Evolutionary conservation across 2,888 invertebrate species (phyloP).

Genomic region (Iselma pallidipennis): DNA sequence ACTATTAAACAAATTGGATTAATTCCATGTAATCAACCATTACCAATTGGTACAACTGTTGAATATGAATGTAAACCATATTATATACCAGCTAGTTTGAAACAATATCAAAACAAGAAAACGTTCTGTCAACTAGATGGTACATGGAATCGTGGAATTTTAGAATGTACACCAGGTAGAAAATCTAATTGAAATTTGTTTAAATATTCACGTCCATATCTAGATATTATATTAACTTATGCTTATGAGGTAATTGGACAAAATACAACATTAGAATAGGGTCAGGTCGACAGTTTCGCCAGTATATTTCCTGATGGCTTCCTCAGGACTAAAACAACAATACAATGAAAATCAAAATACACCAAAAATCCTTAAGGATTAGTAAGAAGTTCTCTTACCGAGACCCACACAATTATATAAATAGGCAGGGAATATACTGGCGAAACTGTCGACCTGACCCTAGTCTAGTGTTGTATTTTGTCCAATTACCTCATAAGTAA

Average conservation of each 20-base stretch:
- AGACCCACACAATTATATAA: too few relatives aligned
- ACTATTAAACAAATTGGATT: slow-evolving; percentile 43
- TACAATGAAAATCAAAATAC: too few relatives aligned
- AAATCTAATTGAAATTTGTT: too few relatives aligned
- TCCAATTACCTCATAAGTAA: not conserved
- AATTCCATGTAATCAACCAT: slow-evolving; percentile 45
- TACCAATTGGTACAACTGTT: slow-evolving; percentile 48
- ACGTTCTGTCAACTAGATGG: slow-evolving; percentile 53
- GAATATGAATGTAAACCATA: slow-evolving; percentile 49
- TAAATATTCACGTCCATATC: not conserved
- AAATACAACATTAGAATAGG: slow-evolving; percentile 3
- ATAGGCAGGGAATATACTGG: too few relatives aligned
- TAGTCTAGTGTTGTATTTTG: slow-evolving; percentile 1
- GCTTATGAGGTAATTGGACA: not conserved
- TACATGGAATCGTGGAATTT: slow-evolving; percentile 51
- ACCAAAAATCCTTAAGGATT: too few relatives aligned
- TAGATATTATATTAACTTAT: slow-evolving; percentile 17
- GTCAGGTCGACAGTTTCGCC: too few relatives aligned
- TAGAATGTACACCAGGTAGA: slow-evolving; percentile 51
- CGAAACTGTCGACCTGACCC: too few relatives aligned
- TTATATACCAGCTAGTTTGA: slow-evolving; percentile 43
- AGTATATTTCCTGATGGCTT: too few relatives aligned
- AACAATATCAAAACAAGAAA: slow-evolving; percentile 34
- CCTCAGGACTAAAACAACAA: too few relatives aligned
- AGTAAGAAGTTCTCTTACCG: too few relatives aligned